phyloP scores from a whole-genome alignment of 2,888 invertebrate genomes.

The Acanthosepion pharaonis region DNA sequence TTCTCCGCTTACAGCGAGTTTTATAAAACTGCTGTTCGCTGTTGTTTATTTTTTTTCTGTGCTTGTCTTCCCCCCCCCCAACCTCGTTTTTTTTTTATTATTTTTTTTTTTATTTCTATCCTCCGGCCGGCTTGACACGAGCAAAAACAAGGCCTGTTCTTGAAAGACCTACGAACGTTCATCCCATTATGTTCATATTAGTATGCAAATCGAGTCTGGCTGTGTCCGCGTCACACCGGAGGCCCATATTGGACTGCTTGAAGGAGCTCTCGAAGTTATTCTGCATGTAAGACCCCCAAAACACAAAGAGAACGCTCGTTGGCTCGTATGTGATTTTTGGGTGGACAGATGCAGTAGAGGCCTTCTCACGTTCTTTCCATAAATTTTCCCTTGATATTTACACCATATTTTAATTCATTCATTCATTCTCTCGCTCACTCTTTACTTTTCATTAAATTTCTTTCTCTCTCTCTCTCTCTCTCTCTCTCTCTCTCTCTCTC shows the following conservation, averaged over 20 bases:
- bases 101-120: background rate
- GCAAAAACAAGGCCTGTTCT: background rate
- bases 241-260: background rate
- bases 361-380: background rate
- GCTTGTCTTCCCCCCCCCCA: background rate
- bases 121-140: background rate
- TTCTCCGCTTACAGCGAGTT: constrained; percentile 9
- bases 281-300: background rate
- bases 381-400: background rate
- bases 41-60: background rate
- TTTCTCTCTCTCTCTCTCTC: too few relatives aligned
- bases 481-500: too few relatives aligned
- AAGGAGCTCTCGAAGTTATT: background rate
- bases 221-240: background rate
- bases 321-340: background rate
- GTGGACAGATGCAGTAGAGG: background rate
- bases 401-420: too few relatives aligned
- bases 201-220: background rate
- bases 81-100: background rate
- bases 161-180: background rate
- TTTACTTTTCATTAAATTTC: too few relatives aligned
- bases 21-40: background rate
- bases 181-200: background rate
- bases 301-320: background rate
- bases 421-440: too few relatives aligned